A percentile compares a stretch with the other conserved stretches of the same genome.
Conservation (phyloP, 2,888 invertebrate genomes). For the Erebia ligea region DNA sequence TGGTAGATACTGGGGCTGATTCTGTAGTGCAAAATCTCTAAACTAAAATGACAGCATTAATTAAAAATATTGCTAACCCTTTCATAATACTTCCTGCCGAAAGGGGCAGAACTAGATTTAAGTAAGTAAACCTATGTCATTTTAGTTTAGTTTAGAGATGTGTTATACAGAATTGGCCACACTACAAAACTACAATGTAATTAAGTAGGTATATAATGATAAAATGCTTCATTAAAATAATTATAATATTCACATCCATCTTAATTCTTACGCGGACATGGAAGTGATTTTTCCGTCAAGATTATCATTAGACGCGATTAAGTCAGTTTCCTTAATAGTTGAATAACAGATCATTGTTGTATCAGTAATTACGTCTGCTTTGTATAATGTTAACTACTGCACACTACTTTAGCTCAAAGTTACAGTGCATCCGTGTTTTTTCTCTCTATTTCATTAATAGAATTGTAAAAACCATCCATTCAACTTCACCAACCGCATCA, state of each 20-base stretch:
- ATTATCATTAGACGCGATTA: conserved; percentile 57
- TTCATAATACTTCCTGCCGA: no score
- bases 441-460: not conserved
- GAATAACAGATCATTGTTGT: conserved; percentile 60
- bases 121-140: no score
- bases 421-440: conserved; percentile 23
- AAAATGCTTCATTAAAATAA: conserved; percentile 20
- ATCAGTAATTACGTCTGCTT: conserved; percentile 33
- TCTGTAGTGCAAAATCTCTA: no score
- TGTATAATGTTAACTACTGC: conserved; percentile 46
- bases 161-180: no score
- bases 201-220: not conserved
- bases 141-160: no score
- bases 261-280: conserved; percentile 35
- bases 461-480: not conserved
- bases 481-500: not conserved
- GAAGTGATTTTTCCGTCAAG: conserved; percentile 57
- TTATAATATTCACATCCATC: conserved; percentile 30
- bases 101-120: no score
- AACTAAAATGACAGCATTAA: no score
- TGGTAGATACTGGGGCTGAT: no score
- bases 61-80: no score
- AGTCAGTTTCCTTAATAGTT: conserved; percentile 52
- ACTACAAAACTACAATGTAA: no score
- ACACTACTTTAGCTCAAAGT: conserved; percentile 4